Conservation (phyloP, 37 sponge, comb jelly and placozoan species). For the Hormiphora californensis region DNA sequence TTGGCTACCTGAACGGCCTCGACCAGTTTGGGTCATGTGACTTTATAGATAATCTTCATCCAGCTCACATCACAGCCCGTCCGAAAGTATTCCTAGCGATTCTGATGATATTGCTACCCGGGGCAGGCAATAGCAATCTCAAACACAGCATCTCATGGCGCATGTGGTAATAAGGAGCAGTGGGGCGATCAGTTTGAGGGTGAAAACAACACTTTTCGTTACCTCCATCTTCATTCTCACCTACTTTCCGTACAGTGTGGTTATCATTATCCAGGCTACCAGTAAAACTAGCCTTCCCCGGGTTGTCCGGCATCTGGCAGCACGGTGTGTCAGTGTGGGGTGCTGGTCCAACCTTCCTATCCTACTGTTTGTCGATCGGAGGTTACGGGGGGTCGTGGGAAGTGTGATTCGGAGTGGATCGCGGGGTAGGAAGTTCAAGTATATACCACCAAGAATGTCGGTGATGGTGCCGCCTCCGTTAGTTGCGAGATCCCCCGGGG, state of each 20-base stretch:
- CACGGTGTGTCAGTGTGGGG: neutral
- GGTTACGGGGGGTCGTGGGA: neutral
- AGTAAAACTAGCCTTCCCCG: neutral
- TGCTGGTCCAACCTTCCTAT: constrained; percentile 13
- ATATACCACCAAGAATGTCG: too few species aligned
- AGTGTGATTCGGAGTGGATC: neutral
- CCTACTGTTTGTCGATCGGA: neutral
- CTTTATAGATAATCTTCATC: neutral
- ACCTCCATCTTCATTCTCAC: neutral
- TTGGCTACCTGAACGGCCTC: neutral
- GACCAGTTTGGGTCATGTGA: neutral
- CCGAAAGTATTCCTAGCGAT: neutral
- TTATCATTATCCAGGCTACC: neutral
- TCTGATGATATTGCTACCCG: neutral
- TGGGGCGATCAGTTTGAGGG: neutral
- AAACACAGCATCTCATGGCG: neutral
- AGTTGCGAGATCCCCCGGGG: neutral
- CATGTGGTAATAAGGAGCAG: neutral
- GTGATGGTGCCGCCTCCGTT: constrained; percentile 7
- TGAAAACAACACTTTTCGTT: neutral
- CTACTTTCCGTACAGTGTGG: constrained; percentile 13
- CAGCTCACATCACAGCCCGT: neutral
- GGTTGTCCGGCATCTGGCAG: neutral
- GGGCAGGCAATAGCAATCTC: too few species aligned
- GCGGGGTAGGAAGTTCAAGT: neutral